These are phyloP conservation scores for Lordiphosa fenestrarum DNA, from an alignment of 2,888 invertebrate species.

Conservation along the genomic window DNA sequence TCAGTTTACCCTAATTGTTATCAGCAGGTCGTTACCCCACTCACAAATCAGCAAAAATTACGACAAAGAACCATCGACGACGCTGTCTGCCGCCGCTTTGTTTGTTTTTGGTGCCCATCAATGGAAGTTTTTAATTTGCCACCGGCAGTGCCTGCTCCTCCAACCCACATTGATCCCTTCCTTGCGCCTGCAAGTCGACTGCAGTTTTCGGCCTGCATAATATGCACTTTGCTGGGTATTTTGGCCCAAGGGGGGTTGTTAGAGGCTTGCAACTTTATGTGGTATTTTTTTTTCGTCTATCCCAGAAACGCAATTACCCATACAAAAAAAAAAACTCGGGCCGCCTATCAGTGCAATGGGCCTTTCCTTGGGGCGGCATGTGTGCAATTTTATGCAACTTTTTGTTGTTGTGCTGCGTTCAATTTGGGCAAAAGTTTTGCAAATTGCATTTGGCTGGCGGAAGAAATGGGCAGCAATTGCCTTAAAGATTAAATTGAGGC, in stretches of 20 bases:
- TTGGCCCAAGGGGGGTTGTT: constrained; percentile 43
- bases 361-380: constrained; percentile 27
- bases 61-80: constrained; percentile 54
- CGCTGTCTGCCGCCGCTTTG: constrained; percentile 45
- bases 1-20: constrained; percentile 17
- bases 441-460: constrained; percentile 54
- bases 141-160: constrained; percentile 12
- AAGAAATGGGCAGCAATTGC: constrained; percentile 57
- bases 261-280: constrained; percentile 38
- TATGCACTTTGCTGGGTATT: constrained; percentile 57
- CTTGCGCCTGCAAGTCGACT: constrained; percentile 26
- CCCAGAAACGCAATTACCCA: constrained; percentile 60
- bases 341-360: constrained; percentile 29
- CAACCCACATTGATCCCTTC: constrained; percentile 10
- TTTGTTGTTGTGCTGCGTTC: constrained; percentile 13
- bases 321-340: constrained; percentile 28
- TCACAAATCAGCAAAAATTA: constrained; percentile 52
- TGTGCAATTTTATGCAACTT: constrained; percentile 67
- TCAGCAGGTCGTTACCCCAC: constrained; percentile 25
- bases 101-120: constrained; percentile 60
- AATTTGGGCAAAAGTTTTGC: constrained; percentile 56
- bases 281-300: constrained; percentile 14
- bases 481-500: constrained; percentile 64
- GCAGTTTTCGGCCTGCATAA: constrained; percentile 70
- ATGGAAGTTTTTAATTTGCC: constrained; percentile 69